Evolutionary conservation across 2,113 vertebrate genomes (phyloP).

Genomic region (Circaetus gallicus): DNA sequence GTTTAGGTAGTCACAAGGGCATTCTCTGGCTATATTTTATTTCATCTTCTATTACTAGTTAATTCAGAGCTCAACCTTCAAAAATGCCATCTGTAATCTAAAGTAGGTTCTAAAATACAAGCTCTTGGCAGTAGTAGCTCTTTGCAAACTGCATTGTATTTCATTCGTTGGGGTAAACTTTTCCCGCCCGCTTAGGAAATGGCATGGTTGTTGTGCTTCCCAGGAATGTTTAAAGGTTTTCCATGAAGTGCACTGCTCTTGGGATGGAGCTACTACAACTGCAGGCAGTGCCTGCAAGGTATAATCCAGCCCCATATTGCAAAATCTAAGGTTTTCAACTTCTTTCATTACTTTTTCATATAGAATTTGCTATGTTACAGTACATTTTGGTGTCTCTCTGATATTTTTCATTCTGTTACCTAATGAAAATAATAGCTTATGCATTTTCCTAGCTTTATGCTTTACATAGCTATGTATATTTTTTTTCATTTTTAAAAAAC

Average conservation of each 20-base stretch:
- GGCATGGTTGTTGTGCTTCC: not conserved
- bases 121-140: not conserved
- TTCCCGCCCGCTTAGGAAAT: not conserved
- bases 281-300: not conserved
- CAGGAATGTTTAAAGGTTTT: not conserved
- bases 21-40: not conserved
- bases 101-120: not conserved
- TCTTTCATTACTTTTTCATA: not conserved
- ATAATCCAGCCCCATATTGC: not conserved
- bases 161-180: fast-evolving
- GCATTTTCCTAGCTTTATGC: not conserved
- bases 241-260: not conserved
- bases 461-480: not conserved
- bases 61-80: not conserved
- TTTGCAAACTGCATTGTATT: not conserved
- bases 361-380: not conserved
- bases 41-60: not conserved
- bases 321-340: not conserved
- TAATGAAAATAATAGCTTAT: not conserved
- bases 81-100: not conserved
- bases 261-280: not conserved
- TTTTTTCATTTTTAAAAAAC: not conserved
- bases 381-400: not conserved
- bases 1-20: not conserved
- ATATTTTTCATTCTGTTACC: not conserved